A percentile compares a stretch with the other conserved stretches of the same genome.
Conservation (phyloP, 2,113 vertebrate genomes). For the Varanus salvator region DNA sequence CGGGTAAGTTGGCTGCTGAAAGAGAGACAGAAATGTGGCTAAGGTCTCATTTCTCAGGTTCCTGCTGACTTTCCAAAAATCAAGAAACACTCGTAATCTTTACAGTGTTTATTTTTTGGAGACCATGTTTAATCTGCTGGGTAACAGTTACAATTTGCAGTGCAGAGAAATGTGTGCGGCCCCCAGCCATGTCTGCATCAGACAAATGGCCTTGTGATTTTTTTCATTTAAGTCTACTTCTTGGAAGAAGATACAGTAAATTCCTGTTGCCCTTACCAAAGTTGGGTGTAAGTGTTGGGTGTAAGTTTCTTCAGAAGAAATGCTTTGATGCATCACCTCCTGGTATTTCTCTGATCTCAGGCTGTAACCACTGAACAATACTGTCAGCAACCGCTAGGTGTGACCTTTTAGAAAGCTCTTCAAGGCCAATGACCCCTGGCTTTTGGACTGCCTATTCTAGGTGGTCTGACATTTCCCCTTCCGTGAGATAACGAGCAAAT, state of each 20-base stretch:
- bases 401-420: neutral
- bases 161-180: neutral
- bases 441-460: neutral
- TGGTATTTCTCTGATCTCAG: neutral
- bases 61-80: neutral
- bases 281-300: too few species aligned
- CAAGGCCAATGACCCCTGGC: neutral
- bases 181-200: neutral
- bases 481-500: neutral
- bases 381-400: neutral
- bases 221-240: too few species aligned
- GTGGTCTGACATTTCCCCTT: neutral
- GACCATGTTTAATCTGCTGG: neutral
- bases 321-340: too few species aligned
- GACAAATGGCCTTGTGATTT: neutral
- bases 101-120: neutral
- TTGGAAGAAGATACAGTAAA: too few species aligned
- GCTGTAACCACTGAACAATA: neutral
- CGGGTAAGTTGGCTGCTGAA: constrained; percentile 7
- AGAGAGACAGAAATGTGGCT: neutral
- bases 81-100: neutral
- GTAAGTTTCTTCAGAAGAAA: too few species aligned
- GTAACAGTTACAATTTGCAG: neutral
- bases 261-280: too few species aligned
- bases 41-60: neutral